These are phyloP conservation scores for Ornithorhynchus anatinus DNA, from an alignment of 2,113 vertebrate genomes.

Conservation along the genomic window DNA sequence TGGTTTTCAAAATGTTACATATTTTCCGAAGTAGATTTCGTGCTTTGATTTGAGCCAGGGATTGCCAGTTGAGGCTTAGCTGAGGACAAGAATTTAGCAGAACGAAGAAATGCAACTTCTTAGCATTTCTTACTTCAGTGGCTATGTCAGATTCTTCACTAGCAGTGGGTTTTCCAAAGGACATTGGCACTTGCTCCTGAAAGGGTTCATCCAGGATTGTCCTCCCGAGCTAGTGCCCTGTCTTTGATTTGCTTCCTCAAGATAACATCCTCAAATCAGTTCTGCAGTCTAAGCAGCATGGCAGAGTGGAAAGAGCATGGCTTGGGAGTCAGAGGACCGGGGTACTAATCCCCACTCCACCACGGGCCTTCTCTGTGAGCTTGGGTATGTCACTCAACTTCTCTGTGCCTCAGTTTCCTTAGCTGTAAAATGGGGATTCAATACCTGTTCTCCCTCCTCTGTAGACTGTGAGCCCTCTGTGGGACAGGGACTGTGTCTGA, in stretches of 20 bases:
- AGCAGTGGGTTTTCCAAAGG: accelerated
- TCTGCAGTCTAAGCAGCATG: neutral
- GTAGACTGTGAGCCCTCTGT: no score
- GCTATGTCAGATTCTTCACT: accelerated
- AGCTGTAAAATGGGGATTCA: no score
- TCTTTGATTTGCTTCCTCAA: neutral
- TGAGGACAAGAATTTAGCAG: neutral
- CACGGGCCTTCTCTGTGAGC: no score
- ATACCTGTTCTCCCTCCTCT: no score
- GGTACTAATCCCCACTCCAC: no score
- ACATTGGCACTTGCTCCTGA: neutral
- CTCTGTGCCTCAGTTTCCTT: no score
- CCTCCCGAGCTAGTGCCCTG: neutral
- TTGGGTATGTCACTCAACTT: no score
- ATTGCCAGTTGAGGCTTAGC: neutral
- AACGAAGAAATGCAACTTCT: neutral
- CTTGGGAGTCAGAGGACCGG: no score
- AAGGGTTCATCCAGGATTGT: neutral
- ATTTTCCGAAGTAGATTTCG: neutral
- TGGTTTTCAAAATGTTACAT: slow-evolving; percentile 1
- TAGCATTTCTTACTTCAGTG: neutral
- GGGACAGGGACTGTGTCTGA: no score
- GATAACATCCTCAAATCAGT: accelerated
- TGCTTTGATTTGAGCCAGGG: accelerated
- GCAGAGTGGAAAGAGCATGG: no score